Percentiles rank a stretch among this genome's conserved stretches.
phyloP scores from a whole-genome alignment of 2,797 vertebrate genomes.

The Dipus sagitta region DNA sequence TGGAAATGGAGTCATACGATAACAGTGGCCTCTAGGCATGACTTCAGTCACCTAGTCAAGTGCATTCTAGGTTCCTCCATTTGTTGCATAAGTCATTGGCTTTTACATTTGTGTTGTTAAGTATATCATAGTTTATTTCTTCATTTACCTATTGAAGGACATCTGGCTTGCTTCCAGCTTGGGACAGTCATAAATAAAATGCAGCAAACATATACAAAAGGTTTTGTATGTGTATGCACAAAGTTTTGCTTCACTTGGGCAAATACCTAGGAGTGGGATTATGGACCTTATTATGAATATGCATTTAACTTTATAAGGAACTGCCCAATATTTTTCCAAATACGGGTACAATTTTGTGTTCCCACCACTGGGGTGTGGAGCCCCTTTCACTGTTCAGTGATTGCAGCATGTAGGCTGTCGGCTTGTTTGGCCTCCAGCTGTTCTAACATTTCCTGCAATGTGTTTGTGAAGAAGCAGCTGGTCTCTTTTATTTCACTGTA shows the following conservation, averaged over 20 bases:
- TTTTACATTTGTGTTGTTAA: neutral
- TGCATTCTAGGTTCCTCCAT: neutral
- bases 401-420: neutral
- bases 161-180: neutral
- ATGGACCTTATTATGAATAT: neutral
- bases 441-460: neutral
- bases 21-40: neutral
- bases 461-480: conserved; percentile 21
- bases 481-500: neutral
- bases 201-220: neutral
- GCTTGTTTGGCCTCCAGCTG: conserved; percentile 8
- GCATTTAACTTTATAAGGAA: conserved; percentile 34
- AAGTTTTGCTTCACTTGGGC: conserved; percentile 24
- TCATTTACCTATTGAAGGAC: neutral
- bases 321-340: neutral
- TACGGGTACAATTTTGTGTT: neutral
- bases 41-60: conserved; percentile 5
- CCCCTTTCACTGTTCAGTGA: neutral
- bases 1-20: neutral
- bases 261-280: conserved; percentile 3
- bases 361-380: neutral
- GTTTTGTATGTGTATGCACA: neutral
- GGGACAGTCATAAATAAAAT: conserved; percentile 28
- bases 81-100: conserved; percentile 10
- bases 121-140: neutral